phyloP scores from a whole-genome alignment of 2,113 vertebrate genomes.

The Etheostoma spectabile region DNA sequence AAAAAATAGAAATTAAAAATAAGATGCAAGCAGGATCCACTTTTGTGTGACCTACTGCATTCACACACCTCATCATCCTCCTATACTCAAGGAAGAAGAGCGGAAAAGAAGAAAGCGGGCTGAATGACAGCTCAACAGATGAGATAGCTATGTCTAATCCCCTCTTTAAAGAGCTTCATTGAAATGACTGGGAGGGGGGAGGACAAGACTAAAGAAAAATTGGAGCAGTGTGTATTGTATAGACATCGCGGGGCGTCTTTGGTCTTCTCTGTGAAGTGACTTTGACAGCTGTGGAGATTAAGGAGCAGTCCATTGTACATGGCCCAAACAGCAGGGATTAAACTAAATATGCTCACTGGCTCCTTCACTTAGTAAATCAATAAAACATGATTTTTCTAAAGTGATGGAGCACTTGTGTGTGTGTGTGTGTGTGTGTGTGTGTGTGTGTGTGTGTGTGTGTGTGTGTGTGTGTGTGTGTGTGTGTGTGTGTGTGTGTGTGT shows the following conservation, averaged over 20 bases:
- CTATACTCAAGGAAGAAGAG: conserved; percentile 22
- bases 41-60: conserved; percentile 54
- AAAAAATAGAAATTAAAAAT: conserved; percentile 30
- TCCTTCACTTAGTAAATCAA: conserved; percentile 73
- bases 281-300: conserved; percentile 81
- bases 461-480: conserved; percentile 25
- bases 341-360: conserved; percentile 72
- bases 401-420: conserved; percentile 24
- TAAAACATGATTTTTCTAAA: conserved; percentile 69
- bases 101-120: conserved; percentile 55
- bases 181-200: conserved; percentile 61
- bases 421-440: conserved; percentile 6
- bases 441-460: not conserved
- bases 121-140: conserved; percentile 78
- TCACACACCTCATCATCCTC: conserved; percentile 47
- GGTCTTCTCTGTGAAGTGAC: conserved; percentile 67
- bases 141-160: conserved; percentile 79
- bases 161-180: conserved; percentile 68
- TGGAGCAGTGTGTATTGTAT: conserved; percentile 72
- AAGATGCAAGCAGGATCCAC: conserved; percentile 27
- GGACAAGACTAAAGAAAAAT: conserved; percentile 70
- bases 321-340: conserved; percentile 76
- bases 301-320: conserved; percentile 67
- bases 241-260: conserved; percentile 67
- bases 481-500: conserved; percentile 1